A percentile compares a stretch with the other conserved stretches of the same genome.
Evolutionary conservation across 2,113 vertebrate species (phyloP).

Genomic region (Prionailurus bengalensis): DNA sequence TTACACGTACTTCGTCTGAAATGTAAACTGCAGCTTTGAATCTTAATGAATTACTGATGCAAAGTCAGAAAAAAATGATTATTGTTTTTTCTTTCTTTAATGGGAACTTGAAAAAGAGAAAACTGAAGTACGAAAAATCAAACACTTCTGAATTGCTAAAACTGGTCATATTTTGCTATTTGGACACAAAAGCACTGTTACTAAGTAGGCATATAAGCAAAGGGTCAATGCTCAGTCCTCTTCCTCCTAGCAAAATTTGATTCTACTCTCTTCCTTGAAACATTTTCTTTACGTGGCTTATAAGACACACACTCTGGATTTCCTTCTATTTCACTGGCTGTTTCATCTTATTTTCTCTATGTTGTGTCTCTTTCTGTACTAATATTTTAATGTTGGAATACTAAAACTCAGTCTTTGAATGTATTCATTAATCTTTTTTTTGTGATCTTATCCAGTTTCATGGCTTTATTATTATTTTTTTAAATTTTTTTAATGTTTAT

Average conservation of each 20-base stretch:
- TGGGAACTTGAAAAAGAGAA: neutral
- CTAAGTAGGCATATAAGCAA: neutral
- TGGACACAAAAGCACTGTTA: neutral
- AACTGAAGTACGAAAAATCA: neutral
- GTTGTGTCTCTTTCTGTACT: neutral
- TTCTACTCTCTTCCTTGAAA: neutral
- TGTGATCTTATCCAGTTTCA: neutral
- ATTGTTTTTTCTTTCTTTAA: neutral
- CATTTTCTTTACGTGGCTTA: neutral
- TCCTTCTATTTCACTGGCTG: neutral
- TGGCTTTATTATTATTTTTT: neutral
- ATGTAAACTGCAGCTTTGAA: neutral
- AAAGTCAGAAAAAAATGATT: neutral
- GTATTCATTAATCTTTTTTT: neutral
- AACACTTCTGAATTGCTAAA: neutral
- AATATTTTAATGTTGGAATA: neutral
- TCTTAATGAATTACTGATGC: neutral
- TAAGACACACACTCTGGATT: too few species aligned
- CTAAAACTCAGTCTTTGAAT: neutral
- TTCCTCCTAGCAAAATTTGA: neutral
- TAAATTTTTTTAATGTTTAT: too few species aligned
- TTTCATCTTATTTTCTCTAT: neutral
- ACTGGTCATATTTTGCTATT: neutral
- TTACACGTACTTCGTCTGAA: neutral
- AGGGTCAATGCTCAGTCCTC: neutral